A percentile compares a stretch with the other conserved stretches of the same genome.
These are phyloP conservation scores for Drosophila pallidifrons DNA, from an alignment of 1,140 invertebrate species.

Conservation along the genomic window DNA sequence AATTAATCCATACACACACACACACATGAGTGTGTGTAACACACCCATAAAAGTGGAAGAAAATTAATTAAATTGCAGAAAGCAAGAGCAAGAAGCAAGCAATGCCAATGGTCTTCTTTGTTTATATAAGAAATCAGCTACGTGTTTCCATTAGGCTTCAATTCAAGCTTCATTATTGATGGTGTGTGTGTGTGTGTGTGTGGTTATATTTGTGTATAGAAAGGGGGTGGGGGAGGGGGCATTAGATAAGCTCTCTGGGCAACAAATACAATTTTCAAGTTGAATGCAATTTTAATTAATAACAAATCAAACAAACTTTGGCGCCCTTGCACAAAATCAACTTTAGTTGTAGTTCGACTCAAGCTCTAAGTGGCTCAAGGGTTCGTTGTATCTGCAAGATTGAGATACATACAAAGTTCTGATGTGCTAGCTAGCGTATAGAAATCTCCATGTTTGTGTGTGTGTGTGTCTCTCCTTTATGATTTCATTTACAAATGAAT, in stretches of 20 bases:
- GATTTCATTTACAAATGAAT: slow-evolving; percentile 80
- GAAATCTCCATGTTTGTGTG: slow-evolving; percentile 12
- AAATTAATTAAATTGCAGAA: slow-evolving; percentile 76
- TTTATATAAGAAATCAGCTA: slow-evolving; percentile 77
- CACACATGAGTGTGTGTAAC: slow-evolving; percentile 23
- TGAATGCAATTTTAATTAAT: slow-evolving; percentile 85
- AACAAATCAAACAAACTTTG: slow-evolving; percentile 82
- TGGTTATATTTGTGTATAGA: background rate
- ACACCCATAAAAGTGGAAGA: slow-evolving; percentile 61
- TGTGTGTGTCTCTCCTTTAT: slow-evolving; percentile 57
- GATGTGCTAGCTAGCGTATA: slow-evolving; percentile 3
- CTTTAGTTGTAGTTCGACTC: slow-evolving; percentile 11
- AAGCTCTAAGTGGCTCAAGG: slow-evolving; percentile 53
- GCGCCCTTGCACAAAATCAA: slow-evolving; percentile 27
- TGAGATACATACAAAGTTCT: slow-evolving; percentile 16
- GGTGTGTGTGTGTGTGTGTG: slow-evolving; percentile 2
- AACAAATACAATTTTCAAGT: slow-evolving; percentile 82
- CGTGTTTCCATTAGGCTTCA: slow-evolving; percentile 80
- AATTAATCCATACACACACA: slow-evolving; percentile 65
- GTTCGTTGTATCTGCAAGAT: slow-evolving; percentile 47
- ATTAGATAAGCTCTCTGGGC: slow-evolving; percentile 53
- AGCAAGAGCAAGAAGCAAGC: slow-evolving; percentile 12
- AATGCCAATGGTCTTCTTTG: slow-evolving; percentile 18
- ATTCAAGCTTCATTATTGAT: slow-evolving; percentile 79
- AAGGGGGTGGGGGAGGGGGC: background rate